Conservation (phyloP, 2,113 vertebrate genomes). For the Prinia subflava region DNA sequence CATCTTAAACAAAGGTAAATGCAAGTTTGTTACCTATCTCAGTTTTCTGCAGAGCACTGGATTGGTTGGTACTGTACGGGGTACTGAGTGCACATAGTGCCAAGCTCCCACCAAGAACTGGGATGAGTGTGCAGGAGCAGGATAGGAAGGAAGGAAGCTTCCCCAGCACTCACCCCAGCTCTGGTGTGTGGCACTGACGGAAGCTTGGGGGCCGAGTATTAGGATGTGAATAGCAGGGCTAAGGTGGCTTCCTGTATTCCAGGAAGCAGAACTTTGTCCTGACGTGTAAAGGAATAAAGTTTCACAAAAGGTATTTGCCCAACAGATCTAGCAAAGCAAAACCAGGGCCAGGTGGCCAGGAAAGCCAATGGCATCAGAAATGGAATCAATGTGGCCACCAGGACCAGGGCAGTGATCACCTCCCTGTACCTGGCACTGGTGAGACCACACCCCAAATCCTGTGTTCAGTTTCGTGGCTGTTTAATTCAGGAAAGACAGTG, state of each 20-base stretch:
- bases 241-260: not conserved
- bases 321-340: not conserved
- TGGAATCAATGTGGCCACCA: not conserved
- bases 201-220: not conserved
- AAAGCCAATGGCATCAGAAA: not conserved
- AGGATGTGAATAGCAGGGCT: not conserved
- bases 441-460: not conserved
- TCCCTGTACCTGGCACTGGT: not conserved
- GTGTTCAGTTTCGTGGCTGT: accelerated
- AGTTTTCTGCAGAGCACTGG: not conserved
- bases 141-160: not conserved
- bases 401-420: not conserved
- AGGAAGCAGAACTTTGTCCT: not conserved
- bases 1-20: not conserved
- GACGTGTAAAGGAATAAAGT: not conserved
- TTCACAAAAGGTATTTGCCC: not conserved
- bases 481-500: not conserved
- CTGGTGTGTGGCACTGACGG: accelerated
- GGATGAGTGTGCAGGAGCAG: not conserved
- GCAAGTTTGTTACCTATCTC: not conserved
- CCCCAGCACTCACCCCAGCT: not conserved
- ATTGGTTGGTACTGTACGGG: not conserved
- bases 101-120: not conserved
- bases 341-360: not conserved
- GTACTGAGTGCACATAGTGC: not conserved